Percentiles rank a stretch among this genome's conserved stretches.
Evolutionary conservation across 1,140 invertebrate species (phyloP).

Genomic region (Heliothis subflexa): DNA sequence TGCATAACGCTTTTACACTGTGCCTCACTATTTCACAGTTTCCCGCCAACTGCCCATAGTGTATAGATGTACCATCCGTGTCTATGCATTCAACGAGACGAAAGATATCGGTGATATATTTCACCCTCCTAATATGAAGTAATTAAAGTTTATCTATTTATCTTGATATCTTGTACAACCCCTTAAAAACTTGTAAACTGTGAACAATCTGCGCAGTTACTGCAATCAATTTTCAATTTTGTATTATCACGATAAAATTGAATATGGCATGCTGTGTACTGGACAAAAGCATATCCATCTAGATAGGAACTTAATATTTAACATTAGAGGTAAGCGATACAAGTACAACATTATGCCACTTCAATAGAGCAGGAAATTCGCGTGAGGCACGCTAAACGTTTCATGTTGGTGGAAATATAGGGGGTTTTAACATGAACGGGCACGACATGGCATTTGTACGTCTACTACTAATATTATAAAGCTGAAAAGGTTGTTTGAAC

Average conservation of each 20-base stretch:
- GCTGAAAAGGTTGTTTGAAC: background rate
- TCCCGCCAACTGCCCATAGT: too few relatives aligned
- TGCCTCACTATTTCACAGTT: too few relatives aligned
- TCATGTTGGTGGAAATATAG: constrained; percentile 49
- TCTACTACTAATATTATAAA: too few relatives aligned
- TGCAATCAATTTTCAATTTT: constrained; percentile 41
- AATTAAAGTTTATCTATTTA: too few relatives aligned
- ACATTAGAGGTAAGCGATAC: constrained; percentile 45
- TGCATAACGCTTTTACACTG: too few relatives aligned
- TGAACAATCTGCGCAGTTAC: background rate
- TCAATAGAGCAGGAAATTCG: constrained; percentile 66
- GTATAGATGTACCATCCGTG: too few relatives aligned
- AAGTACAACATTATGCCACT: constrained; percentile 61
- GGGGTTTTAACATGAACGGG: constrained; percentile 15
- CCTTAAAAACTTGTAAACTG: too few relatives aligned
- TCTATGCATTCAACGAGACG: too few relatives aligned
- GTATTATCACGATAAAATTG: constrained; percentile 11
- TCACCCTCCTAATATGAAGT: too few relatives aligned
- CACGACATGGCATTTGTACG: background rate
- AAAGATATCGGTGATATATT: too few relatives aligned
- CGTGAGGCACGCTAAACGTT: constrained; percentile 63
- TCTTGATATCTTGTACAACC: too few relatives aligned
- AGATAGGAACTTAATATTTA: constrained; percentile 9
- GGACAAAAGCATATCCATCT: constrained; percentile 24
- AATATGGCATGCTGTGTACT: constrained; percentile 15